These are phyloP conservation scores for Onychostruthus taczanowskii DNA, from an alignment of 2,113 vertebrate genomes.

Conservation along the genomic window DNA sequence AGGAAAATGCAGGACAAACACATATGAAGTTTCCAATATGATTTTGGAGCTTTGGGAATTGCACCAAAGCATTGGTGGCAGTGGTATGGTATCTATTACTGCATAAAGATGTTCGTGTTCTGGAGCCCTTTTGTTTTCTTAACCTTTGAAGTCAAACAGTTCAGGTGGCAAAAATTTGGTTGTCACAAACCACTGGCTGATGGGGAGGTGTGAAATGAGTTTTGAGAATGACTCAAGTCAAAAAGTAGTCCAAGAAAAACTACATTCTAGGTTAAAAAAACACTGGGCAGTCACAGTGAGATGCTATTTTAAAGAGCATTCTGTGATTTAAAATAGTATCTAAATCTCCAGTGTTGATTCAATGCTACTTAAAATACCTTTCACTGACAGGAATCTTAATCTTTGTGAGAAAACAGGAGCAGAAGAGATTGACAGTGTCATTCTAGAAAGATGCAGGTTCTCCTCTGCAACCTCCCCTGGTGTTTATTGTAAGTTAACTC, in stretches of 20 bases:
- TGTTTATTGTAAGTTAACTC: background rate
- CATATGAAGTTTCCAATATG: accelerated
- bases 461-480: background rate
- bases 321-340: background rate
- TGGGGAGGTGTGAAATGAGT: background rate
- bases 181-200: background rate
- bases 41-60: background rate
- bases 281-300: background rate
- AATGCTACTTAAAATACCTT: background rate
- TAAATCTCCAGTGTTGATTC: background rate
- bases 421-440: background rate
- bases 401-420: background rate
- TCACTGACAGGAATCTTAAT: background rate
- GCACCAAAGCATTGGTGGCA: background rate
- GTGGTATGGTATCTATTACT: background rate
- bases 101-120: background rate
- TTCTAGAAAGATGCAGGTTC: background rate
- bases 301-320: background rate
- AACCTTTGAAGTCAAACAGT: background rate
- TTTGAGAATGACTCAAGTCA: conserved; percentile 7
- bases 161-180: background rate
- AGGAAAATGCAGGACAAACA: background rate
- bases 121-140: conserved; percentile 15
- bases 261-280: conserved; percentile 8
- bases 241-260: background rate